These are phyloP conservation scores for Drosophila siamana DNA, from an alignment of 2,888 invertebrate species.

Conservation along the genomic window DNA sequence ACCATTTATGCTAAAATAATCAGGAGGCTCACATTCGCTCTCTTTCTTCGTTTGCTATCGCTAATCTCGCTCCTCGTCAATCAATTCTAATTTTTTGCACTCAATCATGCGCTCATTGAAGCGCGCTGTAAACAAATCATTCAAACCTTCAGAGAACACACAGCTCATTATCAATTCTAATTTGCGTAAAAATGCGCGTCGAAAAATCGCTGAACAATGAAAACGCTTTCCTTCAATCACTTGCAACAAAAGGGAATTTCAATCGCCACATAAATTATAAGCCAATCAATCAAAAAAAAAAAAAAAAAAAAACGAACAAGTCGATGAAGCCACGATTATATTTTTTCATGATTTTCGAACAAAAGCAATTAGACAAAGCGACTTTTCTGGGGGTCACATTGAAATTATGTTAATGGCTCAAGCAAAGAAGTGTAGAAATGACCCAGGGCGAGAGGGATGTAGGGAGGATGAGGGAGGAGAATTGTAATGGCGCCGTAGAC, in stretches of 20 bases:
- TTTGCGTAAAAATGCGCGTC: slow-evolving; percentile 5
- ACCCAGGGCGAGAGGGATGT: neutral
- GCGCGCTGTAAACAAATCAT: slow-evolving; percentile 7
- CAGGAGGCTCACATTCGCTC: neutral
- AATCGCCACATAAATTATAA: slow-evolving; percentile 47
- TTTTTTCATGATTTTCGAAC: slow-evolving; percentile 19
- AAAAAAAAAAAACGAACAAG: neutral
- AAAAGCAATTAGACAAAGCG: slow-evolving; percentile 52
- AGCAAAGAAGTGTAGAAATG: neutral
- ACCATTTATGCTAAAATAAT: neutral
- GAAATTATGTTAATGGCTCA: slow-evolving; percentile 49
- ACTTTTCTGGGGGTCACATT: slow-evolving; percentile 32
- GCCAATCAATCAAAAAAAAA: slow-evolving; percentile 41
- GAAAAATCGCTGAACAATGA: neutral
- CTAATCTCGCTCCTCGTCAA: neutral
- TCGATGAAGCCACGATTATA: slow-evolving; percentile 9
- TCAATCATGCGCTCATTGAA: slow-evolving; percentile 4
- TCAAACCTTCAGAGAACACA: neutral
- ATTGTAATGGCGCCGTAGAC: slow-evolving; percentile 12
- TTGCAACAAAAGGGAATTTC: slow-evolving; percentile 17
- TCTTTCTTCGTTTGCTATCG: neutral
- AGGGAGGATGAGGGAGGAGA: neutral
- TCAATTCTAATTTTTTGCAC: neutral
- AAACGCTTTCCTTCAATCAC: slow-evolving; percentile 22
- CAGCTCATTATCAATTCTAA: slow-evolving; percentile 8